These are phyloP conservation scores for Hippasteria phrygiana DNA, from an alignment of 53 echinoderm and acorn worm species.

Conservation along the genomic window DNA sequence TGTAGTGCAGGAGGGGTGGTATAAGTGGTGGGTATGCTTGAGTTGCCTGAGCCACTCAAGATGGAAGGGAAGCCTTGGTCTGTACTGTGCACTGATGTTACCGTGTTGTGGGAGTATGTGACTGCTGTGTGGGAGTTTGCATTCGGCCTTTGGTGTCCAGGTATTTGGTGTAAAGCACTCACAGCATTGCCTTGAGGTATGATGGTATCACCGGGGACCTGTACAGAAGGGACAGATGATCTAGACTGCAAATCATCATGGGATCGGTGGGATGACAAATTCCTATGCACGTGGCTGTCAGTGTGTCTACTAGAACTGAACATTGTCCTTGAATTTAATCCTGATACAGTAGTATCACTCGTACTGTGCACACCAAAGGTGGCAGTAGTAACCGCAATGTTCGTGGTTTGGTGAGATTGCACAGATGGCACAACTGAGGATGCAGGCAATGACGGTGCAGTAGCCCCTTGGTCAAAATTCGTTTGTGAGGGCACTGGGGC, in stretches of 20 bases:
- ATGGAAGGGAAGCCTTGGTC: background rate
- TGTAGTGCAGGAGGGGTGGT: slow-evolving; percentile 22
- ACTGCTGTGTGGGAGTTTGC: slow-evolving; percentile 38
- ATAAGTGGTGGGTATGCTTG: background rate
- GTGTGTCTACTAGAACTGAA: slow-evolving; percentile 37
- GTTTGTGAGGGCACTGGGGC: slow-evolving; percentile 18
- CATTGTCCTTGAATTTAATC: slow-evolving; percentile 21
- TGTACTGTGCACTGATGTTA: slow-evolving; percentile 30
- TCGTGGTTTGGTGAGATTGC: slow-evolving; percentile 28
- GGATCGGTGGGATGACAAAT: background rate
- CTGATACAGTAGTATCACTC: background rate
- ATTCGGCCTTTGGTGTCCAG: background rate
- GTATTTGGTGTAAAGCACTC: slow-evolving; percentile 4
- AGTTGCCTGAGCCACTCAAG: slow-evolving; percentile 4
- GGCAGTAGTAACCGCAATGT: background rate
- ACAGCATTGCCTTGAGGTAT: background rate
- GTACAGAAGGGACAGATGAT: slow-evolving; percentile 16
- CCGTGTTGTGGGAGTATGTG: slow-evolving; percentile 34
- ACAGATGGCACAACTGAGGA: slow-evolving; percentile 21
- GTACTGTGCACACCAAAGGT: background rate
- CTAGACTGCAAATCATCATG: slow-evolving; percentile 7
- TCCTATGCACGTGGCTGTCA: slow-evolving; percentile 18
- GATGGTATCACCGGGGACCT: background rate
- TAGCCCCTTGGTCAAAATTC: background rate
- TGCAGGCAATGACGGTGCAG: background rate